A percentile compares a stretch with the other conserved stretches of the same genome.
phyloP scores from a whole-genome alignment of 2,888 invertebrate species.

The Steinernema hermaphroditum region DNA sequence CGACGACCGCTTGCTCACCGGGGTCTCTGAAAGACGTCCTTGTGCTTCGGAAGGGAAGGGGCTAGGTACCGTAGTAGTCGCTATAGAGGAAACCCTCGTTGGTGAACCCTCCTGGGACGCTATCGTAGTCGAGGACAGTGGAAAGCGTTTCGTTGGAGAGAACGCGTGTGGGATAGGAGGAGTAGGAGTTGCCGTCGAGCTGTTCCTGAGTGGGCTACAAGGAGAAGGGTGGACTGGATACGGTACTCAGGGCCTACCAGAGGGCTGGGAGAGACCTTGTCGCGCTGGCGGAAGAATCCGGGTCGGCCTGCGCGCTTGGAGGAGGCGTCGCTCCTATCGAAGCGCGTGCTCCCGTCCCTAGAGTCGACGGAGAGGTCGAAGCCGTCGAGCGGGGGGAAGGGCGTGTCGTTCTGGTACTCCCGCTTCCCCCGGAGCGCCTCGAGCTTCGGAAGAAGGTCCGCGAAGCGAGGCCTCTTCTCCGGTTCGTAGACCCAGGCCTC shows the following conservation, averaged over 20 bases:
- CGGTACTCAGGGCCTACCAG: not conserved
- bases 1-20: conserved; percentile 22
- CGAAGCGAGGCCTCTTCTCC: conserved; percentile 50
- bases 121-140: conserved; percentile 9
- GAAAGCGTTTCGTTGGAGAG: conserved; percentile 29
- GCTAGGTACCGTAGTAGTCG: not conserved
- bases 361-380: conserved; percentile 15
- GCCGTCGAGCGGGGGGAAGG: conserved; percentile 4
- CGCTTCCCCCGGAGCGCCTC: conserved; percentile 53
- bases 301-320: not conserved
- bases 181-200: conserved; percentile 8
- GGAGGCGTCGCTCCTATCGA: conserved; percentile 12
- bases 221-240: not conserved
- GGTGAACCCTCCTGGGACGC: conserved; percentile 10
- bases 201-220: conserved; percentile 15
- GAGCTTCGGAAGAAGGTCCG: conserved; percentile 49
- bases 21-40: not conserved
- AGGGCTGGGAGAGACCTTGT: conserved; percentile 6
- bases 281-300: conserved; percentile 9
- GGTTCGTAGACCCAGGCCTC: conserved; percentile 47
- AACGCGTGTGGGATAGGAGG: not conserved
- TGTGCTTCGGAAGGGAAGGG: no score
- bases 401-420: conserved; percentile 45
- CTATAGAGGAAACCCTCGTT: conserved; percentile 17
- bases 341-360: conserved; percentile 4